A percentile compares a stretch with the other conserved stretches of the same genome.
Evolutionary conservation across 1,140 invertebrate genomes (phyloP).

Genomic region (Bradynema listronoti): DNA sequence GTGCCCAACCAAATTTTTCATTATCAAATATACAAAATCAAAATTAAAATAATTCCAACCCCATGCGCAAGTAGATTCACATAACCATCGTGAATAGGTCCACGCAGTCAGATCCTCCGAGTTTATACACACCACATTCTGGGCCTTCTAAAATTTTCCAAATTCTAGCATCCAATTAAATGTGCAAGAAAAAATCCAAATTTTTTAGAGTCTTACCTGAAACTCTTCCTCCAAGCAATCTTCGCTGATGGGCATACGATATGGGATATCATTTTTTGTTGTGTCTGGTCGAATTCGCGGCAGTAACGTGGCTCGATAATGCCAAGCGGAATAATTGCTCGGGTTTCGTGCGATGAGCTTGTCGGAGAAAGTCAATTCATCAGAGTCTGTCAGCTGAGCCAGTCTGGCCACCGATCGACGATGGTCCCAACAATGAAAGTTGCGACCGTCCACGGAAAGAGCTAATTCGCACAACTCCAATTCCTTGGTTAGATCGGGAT

Average conservation of each 20-base stretch:
- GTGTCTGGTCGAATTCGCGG: slow-evolving; percentile 16
- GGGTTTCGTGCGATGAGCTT: slow-evolving; percentile 20
- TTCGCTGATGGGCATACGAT: slow-evolving; percentile 18
- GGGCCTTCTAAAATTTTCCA: slow-evolving; percentile 30
- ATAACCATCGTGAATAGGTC: slow-evolving; percentile 43
- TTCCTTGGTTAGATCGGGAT: slow-evolving; percentile 24
- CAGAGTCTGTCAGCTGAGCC: slow-evolving; percentile 18
- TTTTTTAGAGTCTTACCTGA: slow-evolving; percentile 15
- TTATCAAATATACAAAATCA: not conserved
- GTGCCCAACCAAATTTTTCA: not conserved
- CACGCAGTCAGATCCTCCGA: slow-evolving; percentile 45
- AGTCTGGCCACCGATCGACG: slow-evolving; percentile 37
- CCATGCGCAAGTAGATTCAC: slow-evolving; percentile 7
- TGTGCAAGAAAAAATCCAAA: slow-evolving; percentile 8
- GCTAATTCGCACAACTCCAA: slow-evolving; percentile 39
- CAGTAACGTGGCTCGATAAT: slow-evolving; percentile 28
- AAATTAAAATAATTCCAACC: slow-evolving; percentile 17
- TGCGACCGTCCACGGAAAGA: slow-evolving; percentile 34
- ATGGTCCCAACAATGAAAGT: slow-evolving; percentile 48
- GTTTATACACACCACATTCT: slow-evolving; percentile 31
- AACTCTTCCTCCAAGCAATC: slow-evolving; percentile 35
- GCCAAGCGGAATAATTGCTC: slow-evolving; percentile 37
- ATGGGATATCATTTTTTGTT: not conserved
- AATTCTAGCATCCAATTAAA: not conserved
- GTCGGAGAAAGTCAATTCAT: slow-evolving; percentile 35